Evolutionary conservation across 2,797 vertebrate genomes (phyloP).

Genomic region (Limnodromus scolopaceus): DNA sequence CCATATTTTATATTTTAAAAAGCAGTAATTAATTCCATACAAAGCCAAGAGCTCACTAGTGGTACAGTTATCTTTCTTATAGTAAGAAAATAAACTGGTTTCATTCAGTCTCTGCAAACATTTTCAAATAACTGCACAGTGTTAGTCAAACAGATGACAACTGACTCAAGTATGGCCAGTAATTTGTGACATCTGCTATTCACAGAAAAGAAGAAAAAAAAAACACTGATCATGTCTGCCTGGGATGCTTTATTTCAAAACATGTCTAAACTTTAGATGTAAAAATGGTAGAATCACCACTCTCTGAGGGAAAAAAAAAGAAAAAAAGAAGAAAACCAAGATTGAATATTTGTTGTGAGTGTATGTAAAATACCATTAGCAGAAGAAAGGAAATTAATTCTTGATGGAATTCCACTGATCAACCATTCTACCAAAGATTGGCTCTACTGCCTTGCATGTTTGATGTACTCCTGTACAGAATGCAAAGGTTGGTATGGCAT

Average conservation of each 20-base stretch:
- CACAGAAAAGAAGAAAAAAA: neutral
- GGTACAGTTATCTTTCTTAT: neutral
- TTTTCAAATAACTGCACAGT: neutral
- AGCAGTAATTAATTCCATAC: slow-evolving; percentile 2
- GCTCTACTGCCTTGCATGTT: neutral
- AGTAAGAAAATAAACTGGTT: neutral
- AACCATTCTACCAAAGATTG: neutral
- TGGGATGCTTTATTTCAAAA: neutral
- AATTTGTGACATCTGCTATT: neutral
- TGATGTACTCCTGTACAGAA: neutral
- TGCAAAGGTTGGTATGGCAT: neutral
- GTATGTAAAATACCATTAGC: neutral
- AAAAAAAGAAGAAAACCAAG: accelerated
- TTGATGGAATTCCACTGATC: neutral
- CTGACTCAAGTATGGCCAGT: neutral
- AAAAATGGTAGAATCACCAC: neutral
- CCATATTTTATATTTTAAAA: neutral
- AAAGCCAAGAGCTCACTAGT: neutral
- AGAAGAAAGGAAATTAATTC: neutral
- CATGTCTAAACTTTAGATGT: neutral
- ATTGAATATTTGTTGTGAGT: neutral
- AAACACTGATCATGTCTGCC: neutral
- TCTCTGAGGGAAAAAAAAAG: accelerated
- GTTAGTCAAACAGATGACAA: slow-evolving; percentile 21
- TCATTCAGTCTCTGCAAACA: slow-evolving; percentile 7